Percentiles rank a stretch among this genome's conserved stretches.
Evolutionary conservation across 2,113 vertebrate species (phyloP).

Genomic region (Corythornis madagascariensis): DNA sequence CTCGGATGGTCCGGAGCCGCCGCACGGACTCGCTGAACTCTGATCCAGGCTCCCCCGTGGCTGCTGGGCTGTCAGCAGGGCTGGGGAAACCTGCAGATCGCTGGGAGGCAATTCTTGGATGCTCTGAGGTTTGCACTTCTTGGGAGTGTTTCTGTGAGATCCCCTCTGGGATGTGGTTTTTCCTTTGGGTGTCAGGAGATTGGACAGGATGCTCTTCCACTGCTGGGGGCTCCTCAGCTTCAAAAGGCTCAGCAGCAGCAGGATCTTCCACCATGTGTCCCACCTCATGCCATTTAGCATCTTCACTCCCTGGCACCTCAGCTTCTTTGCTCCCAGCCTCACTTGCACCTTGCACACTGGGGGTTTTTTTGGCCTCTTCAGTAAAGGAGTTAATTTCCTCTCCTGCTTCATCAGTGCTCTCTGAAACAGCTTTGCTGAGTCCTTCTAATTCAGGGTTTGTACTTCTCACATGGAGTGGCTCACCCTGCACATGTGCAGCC

Average conservation of each 20-base stretch:
- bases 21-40: conserved; percentile 73
- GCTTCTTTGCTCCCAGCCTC: neutral
- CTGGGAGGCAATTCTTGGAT: neutral
- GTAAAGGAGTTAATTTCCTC: neutral
- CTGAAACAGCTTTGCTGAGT: neutral
- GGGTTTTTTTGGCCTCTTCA: neutral
- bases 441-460: neutral
- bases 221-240: neutral
- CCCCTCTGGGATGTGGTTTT: neutral
- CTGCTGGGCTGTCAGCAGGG: neutral
- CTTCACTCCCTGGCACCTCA: neutral
- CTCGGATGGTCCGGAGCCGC: conserved; percentile 77
- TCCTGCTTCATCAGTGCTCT: neutral
- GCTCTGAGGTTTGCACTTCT: neutral
- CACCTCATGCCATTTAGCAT: neutral
- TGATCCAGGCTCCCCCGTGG: neutral
- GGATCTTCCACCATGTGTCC: neutral
- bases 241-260: neutral
- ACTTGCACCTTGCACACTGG: neutral
- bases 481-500: neutral
- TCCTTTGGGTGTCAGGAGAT: neutral
- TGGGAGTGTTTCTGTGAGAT: neutral
- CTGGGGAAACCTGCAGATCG: neutral
- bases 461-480: neutral
- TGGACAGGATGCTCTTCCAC: neutral